Conservation (phyloP, 2,888 invertebrate species). For the Elmis aenea region DNA sequence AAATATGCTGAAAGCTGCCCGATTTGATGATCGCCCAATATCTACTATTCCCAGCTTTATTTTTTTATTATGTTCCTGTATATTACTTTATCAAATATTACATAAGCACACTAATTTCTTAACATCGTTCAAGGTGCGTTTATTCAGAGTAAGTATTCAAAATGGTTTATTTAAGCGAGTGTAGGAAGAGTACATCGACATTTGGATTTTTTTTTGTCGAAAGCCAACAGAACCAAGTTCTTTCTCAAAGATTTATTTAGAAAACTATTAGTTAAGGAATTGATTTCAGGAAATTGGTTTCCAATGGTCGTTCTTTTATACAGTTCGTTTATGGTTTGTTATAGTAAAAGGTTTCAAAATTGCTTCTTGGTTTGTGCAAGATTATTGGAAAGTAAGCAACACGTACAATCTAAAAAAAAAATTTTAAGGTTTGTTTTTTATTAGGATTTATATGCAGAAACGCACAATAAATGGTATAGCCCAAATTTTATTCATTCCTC, state of each 20-base stretch:
- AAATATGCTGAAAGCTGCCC: too few species aligned
- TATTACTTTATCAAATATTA: slow-evolving; percentile 14
- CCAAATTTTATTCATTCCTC: too few species aligned
- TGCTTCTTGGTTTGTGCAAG: slow-evolving; percentile 20
- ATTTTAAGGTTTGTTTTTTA: too few species aligned
- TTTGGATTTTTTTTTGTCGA: too few species aligned
- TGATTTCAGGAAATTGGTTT: slow-evolving; percentile 35
- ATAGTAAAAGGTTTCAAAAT: slow-evolving; percentile 30
- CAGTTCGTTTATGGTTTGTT: slow-evolving; percentile 36
- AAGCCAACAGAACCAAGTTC: too few species aligned
- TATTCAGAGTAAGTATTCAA: slow-evolving; percentile 17
- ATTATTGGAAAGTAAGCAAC: slow-evolving; percentile 23
- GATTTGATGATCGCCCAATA: slow-evolving; percentile 11
- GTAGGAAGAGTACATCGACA: too few species aligned
- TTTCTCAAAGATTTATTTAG: too few species aligned
- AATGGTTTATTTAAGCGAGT: neutral
- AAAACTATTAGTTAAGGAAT: too few species aligned
- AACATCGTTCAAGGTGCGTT: slow-evolving; percentile 11
- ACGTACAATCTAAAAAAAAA: neutral
- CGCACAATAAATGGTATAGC: too few species aligned
- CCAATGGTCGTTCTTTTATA: slow-evolving; percentile 39
- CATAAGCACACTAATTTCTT: slow-evolving; percentile 15
- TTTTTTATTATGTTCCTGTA: slow-evolving; percentile 17
- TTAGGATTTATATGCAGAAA: too few species aligned
- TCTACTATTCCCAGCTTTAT: slow-evolving; percentile 19